Conservation (phyloP, 2,888 invertebrate genomes). For the Thera obeliscata region DNA sequence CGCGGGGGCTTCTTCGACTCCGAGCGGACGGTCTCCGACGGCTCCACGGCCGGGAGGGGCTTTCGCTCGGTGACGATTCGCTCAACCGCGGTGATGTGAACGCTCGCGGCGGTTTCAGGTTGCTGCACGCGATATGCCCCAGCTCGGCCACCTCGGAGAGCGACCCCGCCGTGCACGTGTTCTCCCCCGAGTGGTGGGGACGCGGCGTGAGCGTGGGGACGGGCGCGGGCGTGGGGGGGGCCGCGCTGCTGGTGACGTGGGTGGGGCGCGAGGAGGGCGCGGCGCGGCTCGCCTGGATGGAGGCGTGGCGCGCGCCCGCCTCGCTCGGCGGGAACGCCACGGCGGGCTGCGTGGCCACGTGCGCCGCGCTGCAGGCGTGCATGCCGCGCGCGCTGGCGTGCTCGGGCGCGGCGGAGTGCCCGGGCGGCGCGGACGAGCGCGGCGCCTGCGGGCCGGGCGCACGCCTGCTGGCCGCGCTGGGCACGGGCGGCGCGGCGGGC, state of each 20-base stretch:
- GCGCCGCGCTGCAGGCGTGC: conserved; percentile 91
- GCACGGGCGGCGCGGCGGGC: conserved; percentile 87
- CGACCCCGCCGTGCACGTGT: conserved; percentile 89
- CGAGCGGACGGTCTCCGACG: too few species aligned
- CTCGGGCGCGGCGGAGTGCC: conserved; percentile 84
- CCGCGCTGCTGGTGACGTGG: conserved; percentile 92
- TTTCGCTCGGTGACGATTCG: too few species aligned
- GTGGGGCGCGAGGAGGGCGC: conserved; percentile 91
- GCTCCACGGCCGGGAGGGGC: too few species aligned
- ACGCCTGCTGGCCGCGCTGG: conserved; percentile 80
- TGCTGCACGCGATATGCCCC: conserved; percentile 89
- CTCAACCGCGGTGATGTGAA: too few species aligned
- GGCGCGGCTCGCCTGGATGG: conserved; percentile 91
- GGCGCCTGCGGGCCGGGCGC: conserved; percentile 85
- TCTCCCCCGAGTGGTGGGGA: conserved; percentile 90
- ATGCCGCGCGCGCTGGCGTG: conserved; percentile 90
- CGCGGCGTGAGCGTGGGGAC: conserved; percentile 53
- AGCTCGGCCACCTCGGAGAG: conserved; percentile 81
- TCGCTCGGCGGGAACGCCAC: conserved; percentile 55
- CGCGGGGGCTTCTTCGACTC: too few species aligned
- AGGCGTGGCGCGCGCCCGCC: conserved; percentile 57
- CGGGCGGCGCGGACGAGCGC: conserved; percentile 80
- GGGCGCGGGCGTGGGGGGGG: conserved; percentile 85
- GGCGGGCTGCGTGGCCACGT: conserved; percentile 69
- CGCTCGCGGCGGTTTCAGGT: conserved; percentile 21